Evolutionary conservation across 2,113 vertebrate species (phyloP).

Genomic region (Ptyas mucosa): DNA sequence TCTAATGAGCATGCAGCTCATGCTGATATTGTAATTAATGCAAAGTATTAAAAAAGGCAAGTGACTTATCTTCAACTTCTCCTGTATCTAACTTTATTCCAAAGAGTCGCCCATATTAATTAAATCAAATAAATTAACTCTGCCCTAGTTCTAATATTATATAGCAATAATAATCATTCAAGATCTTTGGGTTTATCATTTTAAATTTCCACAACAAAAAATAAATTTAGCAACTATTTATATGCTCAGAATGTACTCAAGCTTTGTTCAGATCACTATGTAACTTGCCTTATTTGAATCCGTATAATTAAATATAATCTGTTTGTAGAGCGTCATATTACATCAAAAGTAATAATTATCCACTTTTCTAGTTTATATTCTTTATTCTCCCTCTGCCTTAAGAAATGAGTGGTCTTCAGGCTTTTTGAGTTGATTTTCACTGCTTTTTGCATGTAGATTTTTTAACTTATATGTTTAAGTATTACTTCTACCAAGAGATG

Average conservation of each 20-base stretch:
- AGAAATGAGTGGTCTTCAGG: background rate
- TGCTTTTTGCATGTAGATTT: background rate
- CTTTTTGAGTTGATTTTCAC: background rate
- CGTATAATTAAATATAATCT: background rate
- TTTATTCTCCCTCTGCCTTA: background rate
- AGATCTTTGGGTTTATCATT: slow-evolving; percentile 17
- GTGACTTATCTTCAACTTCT: background rate
- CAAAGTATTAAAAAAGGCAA: slow-evolving; percentile 1
- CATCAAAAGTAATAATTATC: background rate
- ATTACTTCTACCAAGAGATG: background rate
- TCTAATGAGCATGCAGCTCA: background rate
- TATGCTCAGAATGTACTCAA: slow-evolving; percentile 18
- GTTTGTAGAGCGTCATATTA: background rate
- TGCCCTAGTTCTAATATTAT: background rate
- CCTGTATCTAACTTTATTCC: slow-evolving; percentile 3
- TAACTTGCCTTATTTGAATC: background rate
- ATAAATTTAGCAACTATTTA: slow-evolving; percentile 15
- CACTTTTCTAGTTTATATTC: slow-evolving; percentile 20
- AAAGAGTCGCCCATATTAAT: background rate
- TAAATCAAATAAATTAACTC: slow-evolving; percentile 21
- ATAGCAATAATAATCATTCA: background rate
- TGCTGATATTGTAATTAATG: slow-evolving; percentile 13
- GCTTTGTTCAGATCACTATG: background rate
- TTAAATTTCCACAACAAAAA: slow-evolving; percentile 16
- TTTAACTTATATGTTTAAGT: background rate